phyloP scores from a whole-genome alignment of 2,888 invertebrate genomes.

The Philopedon plagiatum region DNA sequence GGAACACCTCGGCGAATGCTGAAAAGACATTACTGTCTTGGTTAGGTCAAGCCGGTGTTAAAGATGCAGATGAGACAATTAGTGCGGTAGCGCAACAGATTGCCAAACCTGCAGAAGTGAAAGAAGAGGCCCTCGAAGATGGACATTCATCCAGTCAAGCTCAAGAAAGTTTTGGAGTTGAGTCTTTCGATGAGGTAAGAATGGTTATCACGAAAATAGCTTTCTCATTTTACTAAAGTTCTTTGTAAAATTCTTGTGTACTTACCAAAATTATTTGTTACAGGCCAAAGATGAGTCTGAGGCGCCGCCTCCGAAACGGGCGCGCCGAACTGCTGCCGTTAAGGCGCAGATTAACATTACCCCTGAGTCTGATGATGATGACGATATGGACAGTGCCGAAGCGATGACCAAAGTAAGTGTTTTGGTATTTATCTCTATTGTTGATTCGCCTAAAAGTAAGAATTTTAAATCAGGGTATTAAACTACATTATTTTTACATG shows the following conservation, averaged over 20 bases:
- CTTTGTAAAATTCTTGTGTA: too few relatives aligned
- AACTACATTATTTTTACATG: slow-evolving; percentile 8
- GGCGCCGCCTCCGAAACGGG: slow-evolving; percentile 62
- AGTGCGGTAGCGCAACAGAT: slow-evolving; percentile 50
- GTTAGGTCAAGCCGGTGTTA: slow-evolving; percentile 60
- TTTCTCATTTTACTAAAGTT: too few relatives aligned
- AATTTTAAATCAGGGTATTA: neutral
- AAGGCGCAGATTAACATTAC: slow-evolving; percentile 60
- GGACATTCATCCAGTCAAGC: slow-evolving; percentile 25
- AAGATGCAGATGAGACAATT: slow-evolving; percentile 42
- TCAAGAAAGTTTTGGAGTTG: slow-evolving; percentile 41
- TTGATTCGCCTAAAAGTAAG: neutral
- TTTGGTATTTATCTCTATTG: neutral
- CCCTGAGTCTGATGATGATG: slow-evolving; percentile 61
- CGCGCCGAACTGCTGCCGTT: slow-evolving; percentile 62
- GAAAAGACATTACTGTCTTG: slow-evolving; percentile 71
- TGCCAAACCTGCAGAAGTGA: slow-evolving; percentile 52
- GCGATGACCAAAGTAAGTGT: slow-evolving; percentile 61
- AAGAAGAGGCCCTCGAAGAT: slow-evolving; percentile 56
- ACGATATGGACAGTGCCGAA: slow-evolving; percentile 58
- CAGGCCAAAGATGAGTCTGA: slow-evolving; percentile 49
- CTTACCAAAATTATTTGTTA: slow-evolving; percentile 11
- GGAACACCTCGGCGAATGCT: slow-evolving; percentile 78
- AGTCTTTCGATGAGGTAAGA: slow-evolving; percentile 49
- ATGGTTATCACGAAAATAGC: too few relatives aligned